These are phyloP conservation scores for Papilio elwesi DNA, from an alignment of 2,888 invertebrate species.

Conservation along the genomic window DNA sequence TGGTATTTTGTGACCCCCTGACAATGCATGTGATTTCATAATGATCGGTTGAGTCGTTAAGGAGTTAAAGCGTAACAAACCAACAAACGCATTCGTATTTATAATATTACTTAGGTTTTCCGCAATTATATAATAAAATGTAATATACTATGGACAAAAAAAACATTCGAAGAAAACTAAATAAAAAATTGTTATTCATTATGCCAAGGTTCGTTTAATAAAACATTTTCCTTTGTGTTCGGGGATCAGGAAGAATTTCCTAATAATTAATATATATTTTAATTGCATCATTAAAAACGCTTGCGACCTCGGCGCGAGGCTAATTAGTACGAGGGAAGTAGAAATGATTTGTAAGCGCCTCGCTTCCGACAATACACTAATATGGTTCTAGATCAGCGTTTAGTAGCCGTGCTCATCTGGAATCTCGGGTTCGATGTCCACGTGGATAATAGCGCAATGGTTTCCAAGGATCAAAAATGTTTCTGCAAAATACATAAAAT, in stretches of 20 bases:
- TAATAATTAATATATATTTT: constrained; percentile 32
- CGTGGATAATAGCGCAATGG: too few species aligned
- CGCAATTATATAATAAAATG: background rate
- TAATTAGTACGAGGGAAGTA: constrained; percentile 12
- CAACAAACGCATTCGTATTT: too few species aligned
- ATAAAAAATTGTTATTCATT: constrained; percentile 13
- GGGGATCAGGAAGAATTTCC: constrained; percentile 29
- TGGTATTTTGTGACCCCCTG: too few species aligned
- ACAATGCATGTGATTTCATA: too few species aligned
- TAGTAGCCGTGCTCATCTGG: too few species aligned
- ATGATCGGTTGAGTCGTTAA: too few species aligned
- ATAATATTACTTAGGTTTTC: too few species aligned
- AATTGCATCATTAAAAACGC: constrained; percentile 26
- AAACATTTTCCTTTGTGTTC: constrained; percentile 24
- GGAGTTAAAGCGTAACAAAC: too few species aligned
- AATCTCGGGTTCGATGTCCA: too few species aligned
- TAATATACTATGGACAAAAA: background rate
- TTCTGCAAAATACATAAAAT: too few species aligned
- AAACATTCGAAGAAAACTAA: background rate
- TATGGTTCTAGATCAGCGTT: too few species aligned
- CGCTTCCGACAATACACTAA: constrained; percentile 1
- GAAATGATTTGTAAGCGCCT: background rate
- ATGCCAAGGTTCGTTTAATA: background rate
- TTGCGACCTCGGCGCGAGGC: constrained; percentile 18
- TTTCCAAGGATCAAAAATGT: too few species aligned